These are phyloP conservation scores for Mustela lutreola DNA, from an alignment of 2,113 vertebrate species.

Conservation along the genomic window DNA sequence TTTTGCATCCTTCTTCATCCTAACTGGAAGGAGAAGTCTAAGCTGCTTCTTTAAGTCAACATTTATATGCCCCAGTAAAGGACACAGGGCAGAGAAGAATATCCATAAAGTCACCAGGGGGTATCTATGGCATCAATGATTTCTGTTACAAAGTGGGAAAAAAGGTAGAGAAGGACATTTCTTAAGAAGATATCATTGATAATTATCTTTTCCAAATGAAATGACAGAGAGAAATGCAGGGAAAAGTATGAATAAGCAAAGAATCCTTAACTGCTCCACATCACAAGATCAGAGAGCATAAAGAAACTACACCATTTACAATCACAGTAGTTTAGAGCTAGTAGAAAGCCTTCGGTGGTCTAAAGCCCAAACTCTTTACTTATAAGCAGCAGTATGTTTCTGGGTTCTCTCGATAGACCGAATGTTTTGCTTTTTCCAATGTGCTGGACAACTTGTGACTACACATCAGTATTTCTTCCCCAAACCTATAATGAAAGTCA, in stretches of 20 bases:
- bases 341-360: background rate
- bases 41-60: background rate
- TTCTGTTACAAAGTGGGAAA: conserved; percentile 37
- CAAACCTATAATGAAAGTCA: background rate
- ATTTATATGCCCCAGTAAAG: background rate
- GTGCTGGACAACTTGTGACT: background rate
- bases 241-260: background rate
- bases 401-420: background rate
- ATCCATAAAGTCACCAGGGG: background rate
- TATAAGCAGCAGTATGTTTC: background rate
- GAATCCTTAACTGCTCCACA: background rate
- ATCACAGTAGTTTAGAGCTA: background rate
- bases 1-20: background rate
- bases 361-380: background rate
- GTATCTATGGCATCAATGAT: background rate
- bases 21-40: conserved; percentile 20
- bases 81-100: background rate
- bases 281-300: background rate
- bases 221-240: background rate
- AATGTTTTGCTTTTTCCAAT: background rate
- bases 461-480: background rate
- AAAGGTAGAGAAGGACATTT: background rate
- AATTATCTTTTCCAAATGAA: conserved; percentile 47
- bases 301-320: background rate
- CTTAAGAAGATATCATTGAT: background rate